phyloP scores from a whole-genome alignment of 2,888 invertebrate genomes.

The Lamproptera curius region DNA sequence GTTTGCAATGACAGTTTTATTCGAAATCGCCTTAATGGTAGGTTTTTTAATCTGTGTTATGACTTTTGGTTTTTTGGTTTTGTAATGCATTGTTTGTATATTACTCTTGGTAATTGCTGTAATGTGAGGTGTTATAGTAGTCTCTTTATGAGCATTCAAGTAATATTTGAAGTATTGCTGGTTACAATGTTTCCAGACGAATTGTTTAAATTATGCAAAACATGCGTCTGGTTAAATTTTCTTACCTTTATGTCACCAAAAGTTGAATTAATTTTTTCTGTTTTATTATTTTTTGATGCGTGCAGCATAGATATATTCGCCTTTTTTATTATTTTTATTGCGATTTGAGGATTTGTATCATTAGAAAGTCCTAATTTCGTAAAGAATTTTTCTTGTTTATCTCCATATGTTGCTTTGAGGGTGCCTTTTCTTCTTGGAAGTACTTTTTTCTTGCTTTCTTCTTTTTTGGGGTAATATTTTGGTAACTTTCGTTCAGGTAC shows the following conservation, averaged over 20 bases:
- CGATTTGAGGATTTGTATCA: slow-evolving; percentile 9
- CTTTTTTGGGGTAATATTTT: slow-evolving; percentile 47
- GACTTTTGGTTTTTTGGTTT: slow-evolving; percentile 64
- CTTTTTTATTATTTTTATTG: slow-evolving; percentile 5
- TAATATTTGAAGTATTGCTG: slow-evolving; percentile 1
- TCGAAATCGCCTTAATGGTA: slow-evolving; percentile 31
- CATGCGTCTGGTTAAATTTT: too few species aligned
- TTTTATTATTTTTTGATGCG: background rate
- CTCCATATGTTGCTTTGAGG: slow-evolving; percentile 71
- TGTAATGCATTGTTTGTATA: slow-evolving; percentile 59
- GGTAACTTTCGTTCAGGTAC: slow-evolving; percentile 53
- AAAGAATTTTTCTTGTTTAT: slow-evolving; percentile 63
- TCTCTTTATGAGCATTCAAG: slow-evolving; percentile 27
- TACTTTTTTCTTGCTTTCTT: slow-evolving; percentile 56
- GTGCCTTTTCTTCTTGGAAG: slow-evolving; percentile 67
- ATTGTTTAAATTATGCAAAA: too few species aligned
- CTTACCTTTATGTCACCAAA: slow-evolving; percentile 1
- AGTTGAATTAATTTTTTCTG: background rate
- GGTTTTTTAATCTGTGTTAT: slow-evolving; percentile 62
- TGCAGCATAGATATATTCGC: background rate
- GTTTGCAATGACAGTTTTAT: slow-evolving; percentile 33
- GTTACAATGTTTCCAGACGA: slow-evolving; percentile 1
- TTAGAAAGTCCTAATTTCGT: slow-evolving; percentile 31
- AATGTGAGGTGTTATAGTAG: slow-evolving; percentile 44
- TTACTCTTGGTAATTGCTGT: slow-evolving; percentile 63